These are phyloP conservation scores for Dryomyza anilis DNA, from an alignment of 2,888 invertebrate genomes.

Conservation along the genomic window DNA sequence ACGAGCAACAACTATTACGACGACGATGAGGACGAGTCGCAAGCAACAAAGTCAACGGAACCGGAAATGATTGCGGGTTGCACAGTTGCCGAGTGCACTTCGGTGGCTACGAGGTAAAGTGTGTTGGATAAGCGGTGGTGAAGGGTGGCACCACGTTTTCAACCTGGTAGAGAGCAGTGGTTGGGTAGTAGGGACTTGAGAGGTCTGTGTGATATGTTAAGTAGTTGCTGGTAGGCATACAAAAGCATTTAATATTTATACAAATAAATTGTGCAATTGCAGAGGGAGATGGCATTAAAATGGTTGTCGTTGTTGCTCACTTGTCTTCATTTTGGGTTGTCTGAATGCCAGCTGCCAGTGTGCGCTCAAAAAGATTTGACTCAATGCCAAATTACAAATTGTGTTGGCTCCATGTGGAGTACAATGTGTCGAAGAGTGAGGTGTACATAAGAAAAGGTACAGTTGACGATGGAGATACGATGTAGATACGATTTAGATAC, in stretches of 20 bases:
- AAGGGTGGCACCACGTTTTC: too few relatives aligned
- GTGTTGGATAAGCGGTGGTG: not conserved
- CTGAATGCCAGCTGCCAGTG: not conserved
- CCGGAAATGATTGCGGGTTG: slow-evolving; percentile 17
- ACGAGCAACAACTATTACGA: not conserved
- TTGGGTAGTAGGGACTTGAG: too few relatives aligned
- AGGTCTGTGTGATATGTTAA: not conserved
- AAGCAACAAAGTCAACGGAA: slow-evolving; percentile 15
- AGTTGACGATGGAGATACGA: not conserved
- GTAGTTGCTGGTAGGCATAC: not conserved
- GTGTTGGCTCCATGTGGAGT: not conserved
- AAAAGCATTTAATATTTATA: slow-evolving; percentile 15
- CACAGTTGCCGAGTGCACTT: slow-evolving; percentile 1
- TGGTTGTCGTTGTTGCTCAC: slow-evolving; percentile 22
- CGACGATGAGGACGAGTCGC: not conserved
- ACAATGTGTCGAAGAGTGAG: too few relatives aligned
- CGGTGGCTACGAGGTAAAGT: not conserved
- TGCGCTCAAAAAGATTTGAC: slow-evolving; percentile 14
- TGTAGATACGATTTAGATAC: too few relatives aligned
- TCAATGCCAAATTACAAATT: slow-evolving; percentile 23
- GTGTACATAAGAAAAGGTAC: too few relatives aligned
- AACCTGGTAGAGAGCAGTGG: too few relatives aligned
- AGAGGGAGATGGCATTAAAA: slow-evolving; percentile 7
- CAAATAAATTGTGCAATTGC: slow-evolving; percentile 20
- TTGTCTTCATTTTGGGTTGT: slow-evolving; percentile 21